Evolutionary conservation across 2,888 invertebrate species (phyloP).

Genomic region (Plebejus anna): DNA sequence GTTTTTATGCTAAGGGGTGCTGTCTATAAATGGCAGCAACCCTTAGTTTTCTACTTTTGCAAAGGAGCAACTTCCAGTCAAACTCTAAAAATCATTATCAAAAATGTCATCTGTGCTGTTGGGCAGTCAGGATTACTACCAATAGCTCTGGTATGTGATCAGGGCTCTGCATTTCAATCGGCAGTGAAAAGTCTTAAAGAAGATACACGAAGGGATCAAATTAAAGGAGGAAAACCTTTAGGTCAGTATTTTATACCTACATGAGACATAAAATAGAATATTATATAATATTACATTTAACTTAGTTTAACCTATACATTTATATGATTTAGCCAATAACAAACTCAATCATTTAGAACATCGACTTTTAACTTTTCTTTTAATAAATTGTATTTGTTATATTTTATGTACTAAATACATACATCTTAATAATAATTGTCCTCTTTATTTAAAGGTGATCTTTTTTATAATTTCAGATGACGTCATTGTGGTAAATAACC

Average conservation of each 20-base stretch:
- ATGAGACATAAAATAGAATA: no score
- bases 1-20: constrained; percentile 16
- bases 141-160: constrained; percentile 33
- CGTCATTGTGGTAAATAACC: constrained; percentile 24
- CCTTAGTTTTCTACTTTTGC: constrained; percentile 35
- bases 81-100: constrained; percentile 32
- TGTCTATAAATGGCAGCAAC: constrained; percentile 37
- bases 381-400: no score
- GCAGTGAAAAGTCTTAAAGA: constrained; percentile 35
- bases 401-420: no score
- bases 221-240: background rate
- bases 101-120: constrained; percentile 30
- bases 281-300: no score
- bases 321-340: no score
- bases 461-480: constrained; percentile 34
- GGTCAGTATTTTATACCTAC: constrained; percentile 19
- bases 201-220: constrained; percentile 35
- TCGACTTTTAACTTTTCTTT: no score
- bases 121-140: constrained; percentile 34
- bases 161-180: constrained; percentile 35
- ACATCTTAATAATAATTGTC: no score
- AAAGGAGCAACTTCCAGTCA: constrained; percentile 30
- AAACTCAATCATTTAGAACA: no score
- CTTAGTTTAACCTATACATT: no score
- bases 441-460: background rate